phyloP scores from a whole-genome alignment of 2,888 invertebrate genomes.

The Blastobasis lacticolella region DNA sequence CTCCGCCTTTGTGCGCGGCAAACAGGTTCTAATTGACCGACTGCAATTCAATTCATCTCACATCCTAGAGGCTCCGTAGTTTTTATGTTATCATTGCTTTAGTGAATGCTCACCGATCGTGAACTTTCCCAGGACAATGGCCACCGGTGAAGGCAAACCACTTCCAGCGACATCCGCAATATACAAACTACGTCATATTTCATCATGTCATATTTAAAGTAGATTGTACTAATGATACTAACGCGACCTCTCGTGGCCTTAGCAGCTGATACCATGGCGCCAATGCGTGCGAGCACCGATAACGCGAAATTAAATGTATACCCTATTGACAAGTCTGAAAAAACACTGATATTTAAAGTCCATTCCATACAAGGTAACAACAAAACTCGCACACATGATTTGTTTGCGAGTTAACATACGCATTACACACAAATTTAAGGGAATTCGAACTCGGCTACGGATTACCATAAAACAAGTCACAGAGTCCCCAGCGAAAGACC shows the following conservation, averaged over 20 bases:
- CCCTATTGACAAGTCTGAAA: not conserved
- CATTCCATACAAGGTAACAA: no score
- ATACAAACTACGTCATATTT: not conserved
- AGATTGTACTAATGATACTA: no score
- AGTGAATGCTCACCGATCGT: not conserved
- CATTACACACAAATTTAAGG: no score
- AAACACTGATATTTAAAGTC: no score
- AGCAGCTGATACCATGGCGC: not conserved
- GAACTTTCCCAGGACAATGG: slow-evolving; percentile 7
- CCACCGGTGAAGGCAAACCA: slow-evolving; percentile 5
- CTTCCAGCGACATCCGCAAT: slow-evolving; percentile 6
- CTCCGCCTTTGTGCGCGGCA: slow-evolving; percentile 23
- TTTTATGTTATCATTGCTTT: slow-evolving; percentile 16
- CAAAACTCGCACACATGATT: no score
- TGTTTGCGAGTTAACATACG: no score
- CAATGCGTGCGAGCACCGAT: not conserved
- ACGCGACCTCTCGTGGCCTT: no score
- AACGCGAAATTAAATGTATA: not conserved
- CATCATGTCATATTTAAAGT: no score
- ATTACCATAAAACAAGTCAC: no score
- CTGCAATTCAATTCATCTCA: slow-evolving; percentile 32
- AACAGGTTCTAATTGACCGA: slow-evolving; percentile 35
- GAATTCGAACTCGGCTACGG: no score
- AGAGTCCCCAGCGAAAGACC: no score
- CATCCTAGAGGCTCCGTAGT: slow-evolving; percentile 52